A percentile compares a stretch with the other conserved stretches of the same genome.
Conservation (phyloP, 2,888 invertebrate genomes). For the Malthinus seriepunctatus region DNA sequence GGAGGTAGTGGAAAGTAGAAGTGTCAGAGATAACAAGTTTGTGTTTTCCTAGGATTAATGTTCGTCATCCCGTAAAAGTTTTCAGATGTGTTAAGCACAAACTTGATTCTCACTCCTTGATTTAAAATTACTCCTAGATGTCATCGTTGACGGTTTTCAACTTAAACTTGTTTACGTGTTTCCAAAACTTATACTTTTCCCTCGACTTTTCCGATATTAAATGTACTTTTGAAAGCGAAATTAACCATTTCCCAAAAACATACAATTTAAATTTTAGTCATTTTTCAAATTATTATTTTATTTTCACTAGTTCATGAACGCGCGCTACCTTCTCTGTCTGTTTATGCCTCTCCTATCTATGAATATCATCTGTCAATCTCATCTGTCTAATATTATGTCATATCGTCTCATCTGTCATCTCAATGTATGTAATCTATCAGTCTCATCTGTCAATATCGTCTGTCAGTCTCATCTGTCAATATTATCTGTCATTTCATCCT, state of each 20-base stretch:
- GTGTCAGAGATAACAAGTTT: constrained; percentile 31
- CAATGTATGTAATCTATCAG: too few species aligned
- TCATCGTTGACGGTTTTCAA: constrained; percentile 16
- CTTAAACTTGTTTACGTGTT: constrained; percentile 28
- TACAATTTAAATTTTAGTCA: neutral
- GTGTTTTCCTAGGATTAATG: constrained; percentile 31
- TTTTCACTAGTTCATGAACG: too few species aligned
- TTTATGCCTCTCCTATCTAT: too few species aligned
- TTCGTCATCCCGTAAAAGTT: constrained; percentile 30
- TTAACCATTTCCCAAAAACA: constrained; percentile 1
- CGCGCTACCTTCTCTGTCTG: too few species aligned
- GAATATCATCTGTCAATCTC: too few species aligned
- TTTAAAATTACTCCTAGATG: constrained; percentile 29
- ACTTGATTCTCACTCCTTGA: constrained; percentile 29
- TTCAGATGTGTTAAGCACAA: constrained; percentile 26
- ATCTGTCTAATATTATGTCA: too few species aligned
- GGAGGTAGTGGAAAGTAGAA: constrained; percentile 23
- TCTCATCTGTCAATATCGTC: too few species aligned
- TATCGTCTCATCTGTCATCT: too few species aligned
- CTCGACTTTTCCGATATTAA: too few species aligned
- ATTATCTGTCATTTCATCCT: too few species aligned
- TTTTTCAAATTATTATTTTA: neutral
- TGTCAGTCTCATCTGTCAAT: too few species aligned
- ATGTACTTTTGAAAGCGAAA: constrained; percentile 9
- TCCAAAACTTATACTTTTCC: constrained; percentile 19